Conservation (phyloP, 2,888 invertebrate species). For the Sialis fuliginosa region DNA sequence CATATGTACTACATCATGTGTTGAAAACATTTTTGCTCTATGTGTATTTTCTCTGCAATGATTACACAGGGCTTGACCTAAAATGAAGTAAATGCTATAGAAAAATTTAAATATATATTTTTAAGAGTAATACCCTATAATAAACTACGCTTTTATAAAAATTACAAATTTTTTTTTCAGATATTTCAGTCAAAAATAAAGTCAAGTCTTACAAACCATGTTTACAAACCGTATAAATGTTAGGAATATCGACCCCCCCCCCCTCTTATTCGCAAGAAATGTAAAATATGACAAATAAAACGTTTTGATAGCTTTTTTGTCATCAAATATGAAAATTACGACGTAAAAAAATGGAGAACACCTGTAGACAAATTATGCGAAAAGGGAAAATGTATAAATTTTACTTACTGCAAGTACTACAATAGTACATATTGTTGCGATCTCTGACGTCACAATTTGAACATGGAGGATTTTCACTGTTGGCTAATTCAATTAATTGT, state of each 20-base stretch:
- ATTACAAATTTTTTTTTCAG: background rate
- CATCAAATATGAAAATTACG: no score
- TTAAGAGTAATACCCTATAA: constrained; percentile 1
- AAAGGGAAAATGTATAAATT: background rate
- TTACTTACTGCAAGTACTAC: constrained; percentile 51
- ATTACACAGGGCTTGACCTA: constrained; percentile 53
- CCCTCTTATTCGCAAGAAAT: no score
- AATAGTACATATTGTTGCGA: constrained; percentile 54
- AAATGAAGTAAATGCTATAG: constrained; percentile 8
- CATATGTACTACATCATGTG: constrained; percentile 54
- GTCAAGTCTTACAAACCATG: background rate
- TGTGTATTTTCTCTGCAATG: constrained; percentile 55
- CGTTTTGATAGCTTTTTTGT: no score
- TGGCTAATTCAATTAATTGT: constrained; percentile 50
- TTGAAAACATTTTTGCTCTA: constrained; percentile 58
- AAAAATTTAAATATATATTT: constrained; percentile 3
- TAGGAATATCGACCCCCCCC: no score
- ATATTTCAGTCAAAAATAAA: background rate
- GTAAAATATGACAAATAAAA: no score
- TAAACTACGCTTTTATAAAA: background rate
- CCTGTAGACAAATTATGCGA: no score
- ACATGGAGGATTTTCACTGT: constrained; percentile 53
- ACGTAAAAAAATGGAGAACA: background rate
- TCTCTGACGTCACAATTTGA: constrained; percentile 61
- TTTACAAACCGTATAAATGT: no score